Evolutionary conservation across 2,113 vertebrate genomes (phyloP).

Genomic region (Heteronetta atricapilla): DNA sequence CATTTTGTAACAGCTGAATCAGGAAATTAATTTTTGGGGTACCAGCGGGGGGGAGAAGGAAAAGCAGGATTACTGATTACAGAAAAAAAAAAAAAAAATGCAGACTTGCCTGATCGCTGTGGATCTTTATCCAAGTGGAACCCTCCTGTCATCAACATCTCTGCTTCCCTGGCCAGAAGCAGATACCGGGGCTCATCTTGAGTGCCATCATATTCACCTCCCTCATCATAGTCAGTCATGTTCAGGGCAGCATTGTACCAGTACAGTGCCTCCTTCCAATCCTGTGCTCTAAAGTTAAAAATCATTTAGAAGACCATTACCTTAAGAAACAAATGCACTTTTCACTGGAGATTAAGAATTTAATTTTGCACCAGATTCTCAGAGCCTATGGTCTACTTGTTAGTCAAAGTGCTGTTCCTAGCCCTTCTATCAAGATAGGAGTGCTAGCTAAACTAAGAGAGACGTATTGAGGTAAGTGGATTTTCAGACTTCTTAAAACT

Average conservation of each 20-base stretch:
- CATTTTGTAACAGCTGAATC: neutral
- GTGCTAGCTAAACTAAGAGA: neutral
- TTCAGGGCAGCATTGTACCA: conserved; percentile 89
- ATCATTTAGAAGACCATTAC: neutral
- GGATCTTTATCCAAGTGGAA: conserved; percentile 81
- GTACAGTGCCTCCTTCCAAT: conserved; percentile 87
- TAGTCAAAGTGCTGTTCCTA: neutral
- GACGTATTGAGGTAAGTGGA: neutral
- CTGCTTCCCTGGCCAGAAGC: conserved; percentile 90
- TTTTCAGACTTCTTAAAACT: neutral
- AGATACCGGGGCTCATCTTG: conserved; percentile 89
- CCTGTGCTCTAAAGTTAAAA: conserved; percentile 74
- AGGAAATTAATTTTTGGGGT: neutral
- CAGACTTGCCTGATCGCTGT: conserved; percentile 85
- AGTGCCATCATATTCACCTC: conserved; percentile 92
- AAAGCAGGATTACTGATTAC: neutral
- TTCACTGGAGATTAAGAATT: neutral
- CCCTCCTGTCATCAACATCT: conserved; percentile 87
- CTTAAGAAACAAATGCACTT: neutral
- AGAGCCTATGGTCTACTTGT: neutral
- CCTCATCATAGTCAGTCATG: conserved; percentile 91
- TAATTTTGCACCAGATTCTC: neutral
- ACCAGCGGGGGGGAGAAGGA: neutral
- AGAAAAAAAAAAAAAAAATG: neutral
- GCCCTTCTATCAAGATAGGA: neutral